These are phyloP conservation scores for Manis crassicaudata DNA, from an alignment of 2,797 vertebrate genomes.

Conservation along the genomic window DNA sequence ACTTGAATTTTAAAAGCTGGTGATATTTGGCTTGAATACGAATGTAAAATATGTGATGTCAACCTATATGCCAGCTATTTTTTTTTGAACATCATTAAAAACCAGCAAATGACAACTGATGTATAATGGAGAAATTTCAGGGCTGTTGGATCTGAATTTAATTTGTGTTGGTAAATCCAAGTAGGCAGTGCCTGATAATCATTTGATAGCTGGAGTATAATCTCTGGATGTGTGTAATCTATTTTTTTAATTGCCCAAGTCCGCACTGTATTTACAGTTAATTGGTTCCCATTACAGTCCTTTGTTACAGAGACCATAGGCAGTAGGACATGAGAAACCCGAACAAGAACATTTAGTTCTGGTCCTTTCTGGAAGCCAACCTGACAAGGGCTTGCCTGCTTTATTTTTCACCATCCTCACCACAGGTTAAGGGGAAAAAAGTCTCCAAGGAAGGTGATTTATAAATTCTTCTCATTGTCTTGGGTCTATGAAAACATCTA, in stretches of 20 bases:
- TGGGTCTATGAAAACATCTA: background rate
- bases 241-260: slow-evolving; percentile 26
- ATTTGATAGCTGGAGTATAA: background rate
- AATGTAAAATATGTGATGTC: slow-evolving; percentile 49
- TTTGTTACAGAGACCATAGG: slow-evolving; percentile 5
- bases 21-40: slow-evolving; percentile 66
- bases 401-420: background rate
- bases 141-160: slow-evolving; percentile 35
- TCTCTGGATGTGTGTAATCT: background rate
- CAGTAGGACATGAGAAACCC: slow-evolving; percentile 24
- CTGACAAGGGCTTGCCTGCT: background rate
- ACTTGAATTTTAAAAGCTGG: slow-evolving; percentile 69
- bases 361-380: background rate
- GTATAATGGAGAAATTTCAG: slow-evolving; percentile 28
- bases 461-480: background rate
- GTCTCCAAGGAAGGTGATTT: background rate
- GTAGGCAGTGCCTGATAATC: background rate
- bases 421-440: background rate
- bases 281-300: background rate
- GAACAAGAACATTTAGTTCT: background rate
- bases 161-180: slow-evolving; percentile 51
- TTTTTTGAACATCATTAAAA: slow-evolving; percentile 18
- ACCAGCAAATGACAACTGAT: slow-evolving; percentile 20
- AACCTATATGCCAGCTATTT: slow-evolving; percentile 48
- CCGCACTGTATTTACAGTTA: slow-evolving; percentile 40